A percentile compares a stretch with the other conserved stretches of the same genome.
Conservation (phyloP, 2,113 vertebrate species). For the Phodopus roborovskii region DNA sequence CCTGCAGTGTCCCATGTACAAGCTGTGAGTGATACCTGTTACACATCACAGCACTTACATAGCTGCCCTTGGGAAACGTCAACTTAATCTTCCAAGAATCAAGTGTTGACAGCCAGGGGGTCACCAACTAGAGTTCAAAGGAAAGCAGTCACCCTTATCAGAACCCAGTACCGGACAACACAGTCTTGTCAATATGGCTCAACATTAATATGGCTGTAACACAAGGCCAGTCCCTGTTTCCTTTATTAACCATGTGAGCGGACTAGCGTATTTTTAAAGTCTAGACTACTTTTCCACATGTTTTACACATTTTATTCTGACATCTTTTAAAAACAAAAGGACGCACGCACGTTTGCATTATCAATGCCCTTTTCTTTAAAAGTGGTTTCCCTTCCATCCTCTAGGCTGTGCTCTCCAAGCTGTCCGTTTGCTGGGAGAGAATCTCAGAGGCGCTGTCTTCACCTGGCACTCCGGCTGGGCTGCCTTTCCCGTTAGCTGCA, state of each 20-base stretch:
- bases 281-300: constrained; percentile 73
- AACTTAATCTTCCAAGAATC: background rate
- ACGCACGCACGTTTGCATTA: constrained; percentile 60
- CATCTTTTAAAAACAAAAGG: constrained; percentile 75
- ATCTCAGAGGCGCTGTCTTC: constrained; percentile 49
- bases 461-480: constrained; percentile 21
- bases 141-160: constrained; percentile 50
- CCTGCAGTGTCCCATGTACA: background rate
- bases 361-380: constrained; percentile 57
- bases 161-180: constrained; percentile 18
- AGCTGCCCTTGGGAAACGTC: background rate
- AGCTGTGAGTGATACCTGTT: background rate
- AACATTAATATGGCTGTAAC: constrained; percentile 71
- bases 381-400: constrained; percentile 32
- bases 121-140: constrained; percentile 22
- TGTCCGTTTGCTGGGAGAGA: constrained; percentile 43
- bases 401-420: background rate
- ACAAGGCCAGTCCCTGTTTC: constrained; percentile 18
- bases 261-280: constrained; percentile 71
- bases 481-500: constrained; percentile 56
- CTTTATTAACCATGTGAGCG: constrained; percentile 61
- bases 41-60: background rate
- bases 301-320: constrained; percentile 80
- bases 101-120: constrained; percentile 35
- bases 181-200: constrained; percentile 69